Base-by-base conservation (phyloP, 2,797 vertebrate species). In the Cirrhinus mrigala region DNA sequence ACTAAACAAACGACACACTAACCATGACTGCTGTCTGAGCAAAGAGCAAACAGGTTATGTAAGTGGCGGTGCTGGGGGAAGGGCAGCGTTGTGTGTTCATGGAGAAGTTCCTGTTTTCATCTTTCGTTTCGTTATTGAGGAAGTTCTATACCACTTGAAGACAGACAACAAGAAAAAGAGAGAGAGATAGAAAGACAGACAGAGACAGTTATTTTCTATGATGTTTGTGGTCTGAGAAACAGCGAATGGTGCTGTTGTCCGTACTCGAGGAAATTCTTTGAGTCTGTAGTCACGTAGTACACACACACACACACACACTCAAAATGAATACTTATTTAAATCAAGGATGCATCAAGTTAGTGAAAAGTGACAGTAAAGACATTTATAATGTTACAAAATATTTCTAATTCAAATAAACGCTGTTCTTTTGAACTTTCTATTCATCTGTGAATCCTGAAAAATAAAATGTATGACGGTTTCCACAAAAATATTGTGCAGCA, bases 21-120 rank as follows among this genome's bases (percentile, higher is more conserved):
- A 62, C 14, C 11, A 14, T 1, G 1, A 12, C 58, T 4, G n/a
- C n/a, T 60, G 58, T 60, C 10, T 24, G 54, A 24, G 20, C 14
- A 24, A 27, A 79, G 4, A 44, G 56, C 44, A 79, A 66, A 80
- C 78, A 33, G 24, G 60, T 80, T 52, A 68, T 37, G 22, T 68
- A 66, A 68, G 78, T 1, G 1, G 4, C 12, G 2, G 6, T 0
- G 33, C 1, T 4, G 52, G 75, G 75, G 75, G 75, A 58, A 58
- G 75, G 75, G 52, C 27, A 8, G 40, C 0, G n/a, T 40, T 40
- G 37, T 40, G 37, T 40, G 66, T 5, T 29, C 62, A 10, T 2
- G 16, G 33, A 74, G 18, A 22, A 77, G 22, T 77, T 77, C 75
- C 75, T 77, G 75, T 77, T 77, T 56, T 58, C 54, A 77, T 77